Evolutionary conservation across 2,888 invertebrate genomes (phyloP).

Genomic region (Labia minor): DNA sequence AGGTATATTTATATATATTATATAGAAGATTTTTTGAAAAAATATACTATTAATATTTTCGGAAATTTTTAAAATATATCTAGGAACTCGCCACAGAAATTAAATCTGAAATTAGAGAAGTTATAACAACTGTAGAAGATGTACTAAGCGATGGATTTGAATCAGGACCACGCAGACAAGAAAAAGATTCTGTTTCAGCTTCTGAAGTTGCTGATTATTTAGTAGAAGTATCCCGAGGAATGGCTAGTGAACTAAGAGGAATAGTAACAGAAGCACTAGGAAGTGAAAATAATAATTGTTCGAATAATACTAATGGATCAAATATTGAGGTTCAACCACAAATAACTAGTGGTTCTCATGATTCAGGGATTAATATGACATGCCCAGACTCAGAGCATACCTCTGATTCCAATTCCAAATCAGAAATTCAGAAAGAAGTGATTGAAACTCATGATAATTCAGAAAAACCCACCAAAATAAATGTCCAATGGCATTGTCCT

Average conservation of each 20-base stretch:
- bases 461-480: neutral
- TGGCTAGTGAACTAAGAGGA: constrained; percentile 66
- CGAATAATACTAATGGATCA: neutral
- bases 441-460: constrained; percentile 33
- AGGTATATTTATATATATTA: too few species aligned
- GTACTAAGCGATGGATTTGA: constrained; percentile 38
- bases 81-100: constrained; percentile 65
- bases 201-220: constrained; percentile 66
- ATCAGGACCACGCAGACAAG: constrained; percentile 25
- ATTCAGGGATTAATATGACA: constrained; percentile 64
- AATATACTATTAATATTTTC: too few species aligned
- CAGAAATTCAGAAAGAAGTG: constrained; percentile 36
- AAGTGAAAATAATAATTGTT: constrained; percentile 52
- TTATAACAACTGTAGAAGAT: constrained; percentile 68
- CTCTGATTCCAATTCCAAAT: constrained; percentile 16
- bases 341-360: constrained; percentile 43
- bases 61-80: too few species aligned
- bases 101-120: constrained; percentile 69
- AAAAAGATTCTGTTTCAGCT: constrained; percentile 59
- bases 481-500: constrained; percentile 55
- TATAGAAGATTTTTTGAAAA: too few species aligned
- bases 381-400: constrained; percentile 52
- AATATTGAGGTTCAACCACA: neutral
- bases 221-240: constrained; percentile 64
- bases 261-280: constrained; percentile 50